These are phyloP conservation scores for Agrilus mali DNA, from an alignment of 2,888 invertebrate genomes.

Conservation along the genomic window DNA sequence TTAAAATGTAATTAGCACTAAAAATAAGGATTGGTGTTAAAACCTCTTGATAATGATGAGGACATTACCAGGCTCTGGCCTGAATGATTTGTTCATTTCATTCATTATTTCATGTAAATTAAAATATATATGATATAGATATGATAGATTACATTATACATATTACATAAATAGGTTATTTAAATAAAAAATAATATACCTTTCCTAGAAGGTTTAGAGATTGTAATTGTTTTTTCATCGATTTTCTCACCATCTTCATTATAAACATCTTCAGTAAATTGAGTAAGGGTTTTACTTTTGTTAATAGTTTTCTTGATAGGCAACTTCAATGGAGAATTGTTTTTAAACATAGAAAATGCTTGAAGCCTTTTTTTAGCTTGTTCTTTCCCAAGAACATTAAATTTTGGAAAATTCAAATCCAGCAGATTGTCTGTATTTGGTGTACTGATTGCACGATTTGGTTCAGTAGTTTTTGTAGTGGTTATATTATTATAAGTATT, in stretches of 20 bases:
- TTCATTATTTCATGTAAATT: too few relatives aligned
- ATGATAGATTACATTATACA: too few relatives aligned
- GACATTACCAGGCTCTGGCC: too few relatives aligned
- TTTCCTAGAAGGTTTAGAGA: conserved; percentile 15
- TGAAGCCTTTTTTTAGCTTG: conserved; percentile 29
- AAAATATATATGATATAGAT: too few relatives aligned
- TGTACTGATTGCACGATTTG: background rate
- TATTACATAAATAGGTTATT: too few relatives aligned
- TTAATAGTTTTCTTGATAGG: conserved; percentile 10
- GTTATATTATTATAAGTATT: background rate
- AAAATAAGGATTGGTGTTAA: too few relatives aligned
- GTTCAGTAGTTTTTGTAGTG: background rate
- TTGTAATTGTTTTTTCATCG: conserved; percentile 8
- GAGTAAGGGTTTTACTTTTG: conserved; percentile 7
- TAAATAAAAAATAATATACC: conserved; percentile 8
- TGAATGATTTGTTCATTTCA: too few relatives aligned
- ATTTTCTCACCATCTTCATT: conserved; percentile 14
- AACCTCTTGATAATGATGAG: too few relatives aligned
- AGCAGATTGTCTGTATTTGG: conserved; percentile 11
- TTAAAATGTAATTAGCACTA: too few relatives aligned
- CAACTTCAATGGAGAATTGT: conserved; percentile 8
- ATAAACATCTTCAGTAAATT: conserved; percentile 8
- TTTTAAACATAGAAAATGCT: conserved; percentile 22
- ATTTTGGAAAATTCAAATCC: conserved; percentile 13
- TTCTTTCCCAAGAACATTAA: conserved; percentile 16